Evolutionary conservation across 2,888 invertebrate species (phyloP).

Genomic region (Eilema caniola): DNA sequence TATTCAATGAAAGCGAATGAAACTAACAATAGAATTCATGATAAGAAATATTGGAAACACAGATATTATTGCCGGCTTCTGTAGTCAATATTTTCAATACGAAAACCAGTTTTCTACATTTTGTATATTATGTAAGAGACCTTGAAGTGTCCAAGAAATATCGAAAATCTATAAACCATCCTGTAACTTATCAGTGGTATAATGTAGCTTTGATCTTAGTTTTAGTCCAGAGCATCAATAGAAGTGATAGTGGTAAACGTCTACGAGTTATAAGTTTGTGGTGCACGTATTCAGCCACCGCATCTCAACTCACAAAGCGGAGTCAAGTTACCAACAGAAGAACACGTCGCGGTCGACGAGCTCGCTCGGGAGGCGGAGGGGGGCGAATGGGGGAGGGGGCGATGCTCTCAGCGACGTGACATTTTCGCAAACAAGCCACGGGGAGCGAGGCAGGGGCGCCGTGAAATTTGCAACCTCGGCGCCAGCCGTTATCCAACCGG

Average conservation of each 20-base stretch:
- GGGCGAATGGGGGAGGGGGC: slow-evolving; percentile 41
- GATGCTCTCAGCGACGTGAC: slow-evolving; percentile 71
- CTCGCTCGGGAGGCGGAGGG: slow-evolving; percentile 43
- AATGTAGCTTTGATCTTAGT: slow-evolving; percentile 41
- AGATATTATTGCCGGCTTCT: background rate
- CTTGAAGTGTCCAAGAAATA: background rate
- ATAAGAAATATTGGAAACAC: background rate
- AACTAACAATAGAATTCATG: background rate
- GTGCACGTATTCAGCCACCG: slow-evolving; percentile 57
- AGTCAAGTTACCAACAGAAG: slow-evolving; percentile 69
- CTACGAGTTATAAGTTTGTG: slow-evolving; percentile 55
- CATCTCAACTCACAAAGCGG: slow-evolving; percentile 58
- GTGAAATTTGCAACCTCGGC: slow-evolving; percentile 71
- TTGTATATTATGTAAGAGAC: background rate
- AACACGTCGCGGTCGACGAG: slow-evolving; percentile 63
- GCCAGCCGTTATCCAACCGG: slow-evolving; percentile 58
- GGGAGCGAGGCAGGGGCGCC: slow-evolving; percentile 62
- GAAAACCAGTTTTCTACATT: background rate
- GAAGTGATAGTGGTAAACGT: slow-evolving; percentile 32
- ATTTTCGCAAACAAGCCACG: slow-evolving; percentile 79
- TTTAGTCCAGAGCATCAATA: slow-evolving; percentile 56
- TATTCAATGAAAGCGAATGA: slow-evolving; percentile 7
- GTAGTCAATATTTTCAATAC: background rate
- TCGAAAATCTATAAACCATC: background rate
- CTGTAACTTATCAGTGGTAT: background rate